Evolutionary conservation across 1,140 invertebrate species (phyloP).

Genomic region (Aphaenogaster rudis): DNA sequence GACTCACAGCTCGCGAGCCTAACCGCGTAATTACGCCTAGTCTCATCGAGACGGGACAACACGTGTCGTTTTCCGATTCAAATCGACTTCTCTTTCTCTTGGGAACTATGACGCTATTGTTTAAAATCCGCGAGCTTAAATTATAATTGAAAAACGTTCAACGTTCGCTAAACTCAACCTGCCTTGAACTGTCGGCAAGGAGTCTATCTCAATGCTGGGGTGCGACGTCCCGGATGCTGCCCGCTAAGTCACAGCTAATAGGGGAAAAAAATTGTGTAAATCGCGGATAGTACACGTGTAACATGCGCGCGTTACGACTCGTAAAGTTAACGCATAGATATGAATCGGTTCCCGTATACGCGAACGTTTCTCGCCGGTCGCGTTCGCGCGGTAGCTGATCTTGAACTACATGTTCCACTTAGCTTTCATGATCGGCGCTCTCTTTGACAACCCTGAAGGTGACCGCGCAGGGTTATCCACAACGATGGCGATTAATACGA

Average conservation of each 20-base stretch:
- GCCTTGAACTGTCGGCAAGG: not conserved
- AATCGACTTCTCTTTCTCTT: constrained; percentile 14
- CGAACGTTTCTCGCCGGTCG: not conserved
- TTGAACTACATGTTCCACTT: constrained; percentile 69
- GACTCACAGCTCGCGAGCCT: constrained; percentile 76
- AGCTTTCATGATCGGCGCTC: constrained; percentile 59
- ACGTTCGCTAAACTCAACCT: not conserved
- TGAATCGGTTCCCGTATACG: not conserved
- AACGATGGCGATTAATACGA: constrained; percentile 53
- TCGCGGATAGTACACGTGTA: not conserved
- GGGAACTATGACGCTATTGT: not conserved
- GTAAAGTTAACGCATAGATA: constrained; percentile 1
- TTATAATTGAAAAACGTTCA: not conserved
- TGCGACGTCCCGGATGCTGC: not conserved
- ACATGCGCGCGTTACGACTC: not conserved
- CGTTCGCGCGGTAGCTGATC: constrained; percentile 36
- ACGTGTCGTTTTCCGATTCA: constrained; percentile 58
- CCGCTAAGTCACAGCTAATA: not conserved
- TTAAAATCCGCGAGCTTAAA: not conserved
- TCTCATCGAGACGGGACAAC: constrained; percentile 55
- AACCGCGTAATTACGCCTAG: constrained; percentile 70
- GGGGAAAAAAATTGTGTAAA: constrained; percentile 1
- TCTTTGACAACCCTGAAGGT: constrained; percentile 17
- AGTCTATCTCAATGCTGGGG: not conserved
- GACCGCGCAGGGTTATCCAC: constrained; percentile 16